These are phyloP conservation scores for Drosophila trichaetosa DNA, from an alignment of 2,888 invertebrate genomes.

Conservation along the genomic window DNA sequence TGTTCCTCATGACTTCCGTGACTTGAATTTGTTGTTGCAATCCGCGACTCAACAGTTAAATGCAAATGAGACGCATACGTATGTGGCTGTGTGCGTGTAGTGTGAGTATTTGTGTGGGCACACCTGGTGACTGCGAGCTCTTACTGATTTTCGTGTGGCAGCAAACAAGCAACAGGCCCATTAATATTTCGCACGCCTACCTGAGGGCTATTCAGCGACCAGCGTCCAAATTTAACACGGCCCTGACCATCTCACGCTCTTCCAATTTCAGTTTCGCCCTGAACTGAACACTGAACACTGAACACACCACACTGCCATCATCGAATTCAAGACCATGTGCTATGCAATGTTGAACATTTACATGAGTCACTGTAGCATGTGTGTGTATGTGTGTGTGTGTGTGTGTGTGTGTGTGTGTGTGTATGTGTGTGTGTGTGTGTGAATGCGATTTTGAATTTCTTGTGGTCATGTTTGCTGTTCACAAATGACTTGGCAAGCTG, in stretches of 20 bases:
- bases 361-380: constrained; percentile 42
- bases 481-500: constrained; percentile 21
- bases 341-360: constrained; percentile 30
- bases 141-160: constrained; percentile 26
- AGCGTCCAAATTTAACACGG: constrained; percentile 38
- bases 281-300: constrained; percentile 11
- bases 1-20: constrained; percentile 31
- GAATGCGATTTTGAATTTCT: constrained; percentile 18
- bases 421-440: not conserved
- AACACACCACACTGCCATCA: not conserved
- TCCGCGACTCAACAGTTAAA: constrained; percentile 44
- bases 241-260: constrained; percentile 74
- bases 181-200: constrained; percentile 41
- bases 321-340: constrained; percentile 59
- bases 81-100: not conserved
- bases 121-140: constrained; percentile 20
- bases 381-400: constrained; percentile 1
- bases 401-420: not conserved
- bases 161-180: constrained; percentile 38
- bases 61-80: constrained; percentile 59
- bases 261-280: constrained; percentile 43
- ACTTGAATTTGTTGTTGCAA: constrained; percentile 33
- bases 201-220: constrained; percentile 30
- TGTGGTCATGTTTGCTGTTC: constrained; percentile 19
- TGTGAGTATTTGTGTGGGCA: not conserved